Base-by-base conservation (phyloP, 2,888 invertebrate genomes). In the Dexiosoma caninum region DNA sequence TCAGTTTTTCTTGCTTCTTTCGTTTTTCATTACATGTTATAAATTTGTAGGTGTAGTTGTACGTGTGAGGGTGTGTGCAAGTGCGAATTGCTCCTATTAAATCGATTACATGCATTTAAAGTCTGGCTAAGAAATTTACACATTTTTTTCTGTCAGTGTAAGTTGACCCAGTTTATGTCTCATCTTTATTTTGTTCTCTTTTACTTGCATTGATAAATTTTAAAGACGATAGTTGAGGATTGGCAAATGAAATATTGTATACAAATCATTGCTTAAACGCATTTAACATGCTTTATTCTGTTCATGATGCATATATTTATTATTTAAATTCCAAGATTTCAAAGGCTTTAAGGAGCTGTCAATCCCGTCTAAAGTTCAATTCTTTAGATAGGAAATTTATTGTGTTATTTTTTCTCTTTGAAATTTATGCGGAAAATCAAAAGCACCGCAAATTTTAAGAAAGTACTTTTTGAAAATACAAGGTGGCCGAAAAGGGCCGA, bases 71-170 rank as follows among this genome's bases (percentile, higher is more conserved):
- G 30, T 53, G 4, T 27, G 9, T 5, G n/a, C n/a, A n/a, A n/a
- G n/a, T n/a, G n/a, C n/a, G n/a, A n/a, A n/a, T n/a, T 35, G 59
- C 27, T 59, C 27, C 8, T n/a, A 30, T 30, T 40, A 71, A 51
- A 62, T 53, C 60, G 71, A 51, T 71, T 71, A 62, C 14, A 32
- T 62, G 42, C 42, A 40, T 53, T 71, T 32, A 42, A 51, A 51
- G n/a, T 21, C 37, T 30, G 27, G 30, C 12, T 42, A 60, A 30
- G 40, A 42, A 42, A 42, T 62, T 62, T 69, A n/a, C 51, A 37
- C 37, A 2, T 5, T 27, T 51, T 51, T 16, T n/a, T n/a, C n/a
- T n/a, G n/a, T n/a, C n/a, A 44, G 27, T 70, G 37, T 27, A 59
- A 23, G 27, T 70, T 70, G 70, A 70, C 70, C 70, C 70, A 70